Evolutionary conservation across 2,888 invertebrate genomes (phyloP).

Genomic region (Nephrotoma flavescens): DNA sequence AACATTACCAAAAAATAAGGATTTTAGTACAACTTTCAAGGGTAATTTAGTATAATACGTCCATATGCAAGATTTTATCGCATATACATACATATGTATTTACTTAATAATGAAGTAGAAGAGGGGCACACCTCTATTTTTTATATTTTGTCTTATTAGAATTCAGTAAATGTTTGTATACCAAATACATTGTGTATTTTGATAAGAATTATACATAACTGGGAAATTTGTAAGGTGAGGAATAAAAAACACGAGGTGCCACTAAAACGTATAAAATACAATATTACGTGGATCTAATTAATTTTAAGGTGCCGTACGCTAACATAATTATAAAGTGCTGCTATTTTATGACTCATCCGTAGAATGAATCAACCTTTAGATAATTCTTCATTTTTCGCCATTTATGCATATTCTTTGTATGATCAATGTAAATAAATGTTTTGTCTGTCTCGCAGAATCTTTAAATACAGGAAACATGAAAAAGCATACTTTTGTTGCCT

Average conservation of each 20-base stretch:
- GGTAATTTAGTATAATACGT: not conserved
- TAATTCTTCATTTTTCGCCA: not conserved
- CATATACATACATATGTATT: too few species aligned
- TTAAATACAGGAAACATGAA: not conserved
- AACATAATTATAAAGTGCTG: not conserved
- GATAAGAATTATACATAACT: not conserved
- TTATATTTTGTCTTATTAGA: not conserved
- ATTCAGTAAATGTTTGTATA: not conserved
- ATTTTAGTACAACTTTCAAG: not conserved
- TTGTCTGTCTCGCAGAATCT: not conserved
- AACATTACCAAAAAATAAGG: not conserved
- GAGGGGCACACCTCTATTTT: not conserved
- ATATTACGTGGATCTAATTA: not conserved
- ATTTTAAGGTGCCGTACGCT: not conserved
- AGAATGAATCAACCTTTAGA: not conserved
- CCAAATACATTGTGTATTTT: not conserved
- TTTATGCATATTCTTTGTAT: not conserved
- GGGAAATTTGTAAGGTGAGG: not conserved
- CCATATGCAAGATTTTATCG: not conserved
- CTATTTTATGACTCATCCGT: not conserved
- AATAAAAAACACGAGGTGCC: not conserved
- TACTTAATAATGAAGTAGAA: not conserved
- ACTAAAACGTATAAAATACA: not conserved
- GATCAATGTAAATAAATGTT: not conserved
- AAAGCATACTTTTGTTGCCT: not conserved